Evolutionary conservation across 2,113 vertebrate genomes (phyloP).

Genomic region (Pristiophorus japonicus): DNA sequence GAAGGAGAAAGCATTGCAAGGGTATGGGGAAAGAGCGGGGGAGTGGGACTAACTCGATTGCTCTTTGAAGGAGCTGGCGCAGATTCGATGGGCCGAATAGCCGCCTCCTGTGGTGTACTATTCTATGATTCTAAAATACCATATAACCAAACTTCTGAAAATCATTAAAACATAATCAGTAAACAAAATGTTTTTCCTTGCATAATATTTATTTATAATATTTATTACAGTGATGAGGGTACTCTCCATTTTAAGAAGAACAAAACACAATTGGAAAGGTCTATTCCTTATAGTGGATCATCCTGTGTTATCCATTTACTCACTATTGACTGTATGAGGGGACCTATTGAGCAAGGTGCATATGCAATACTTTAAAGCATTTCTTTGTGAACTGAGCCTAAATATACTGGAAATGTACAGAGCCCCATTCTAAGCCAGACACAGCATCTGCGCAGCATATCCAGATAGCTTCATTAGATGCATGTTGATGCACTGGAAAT

Average conservation of each 20-base stretch:
- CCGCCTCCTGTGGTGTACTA: too few species aligned
- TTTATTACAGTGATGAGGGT: not conserved
- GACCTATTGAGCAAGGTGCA: not conserved
- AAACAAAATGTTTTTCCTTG: not conserved
- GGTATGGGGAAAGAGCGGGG: too few species aligned
- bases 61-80: too few species aligned
- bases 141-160: not conserved
- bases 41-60: too few species aligned
- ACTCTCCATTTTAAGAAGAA: not conserved
- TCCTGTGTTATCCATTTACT: not conserved
- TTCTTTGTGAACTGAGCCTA: not conserved
- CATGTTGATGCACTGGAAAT: not conserved
- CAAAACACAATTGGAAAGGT: not conserved
- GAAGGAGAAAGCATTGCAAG: too few species aligned
- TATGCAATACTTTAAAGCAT: not conserved
- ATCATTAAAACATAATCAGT: not conserved
- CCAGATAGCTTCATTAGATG: not conserved
- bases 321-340: not conserved
- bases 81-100: too few species aligned
- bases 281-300: not conserved
- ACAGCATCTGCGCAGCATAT: not conserved
- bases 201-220: not conserved
- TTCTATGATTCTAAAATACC: not conserved
- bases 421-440: not conserved
- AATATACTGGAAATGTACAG: not conserved